phyloP scores from a whole-genome alignment of 2,113 vertebrate genomes.

The Megaceryle torquata region DNA sequence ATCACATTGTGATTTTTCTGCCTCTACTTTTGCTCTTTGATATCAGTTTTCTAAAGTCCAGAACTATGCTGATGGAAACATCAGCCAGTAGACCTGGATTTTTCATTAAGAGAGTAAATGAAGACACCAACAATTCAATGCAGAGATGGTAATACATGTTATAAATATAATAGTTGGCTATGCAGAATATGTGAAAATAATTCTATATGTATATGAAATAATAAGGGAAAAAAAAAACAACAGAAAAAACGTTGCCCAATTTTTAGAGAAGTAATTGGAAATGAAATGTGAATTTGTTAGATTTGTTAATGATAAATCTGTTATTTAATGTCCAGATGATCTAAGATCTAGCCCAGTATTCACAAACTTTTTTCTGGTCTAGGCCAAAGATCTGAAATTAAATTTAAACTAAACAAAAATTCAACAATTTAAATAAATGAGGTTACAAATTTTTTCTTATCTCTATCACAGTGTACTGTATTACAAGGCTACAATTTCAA shows the following conservation, averaged over 20 bases:
- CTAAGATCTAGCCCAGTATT: neutral
- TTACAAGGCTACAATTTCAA: neutral
- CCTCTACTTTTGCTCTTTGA: neutral
- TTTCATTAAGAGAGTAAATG: neutral
- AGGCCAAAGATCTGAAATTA: neutral
- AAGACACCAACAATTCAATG: neutral
- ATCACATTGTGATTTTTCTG: neutral
- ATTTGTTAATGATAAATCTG: neutral
- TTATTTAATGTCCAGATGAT: neutral
- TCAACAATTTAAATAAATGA: neutral
- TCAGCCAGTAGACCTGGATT: neutral
- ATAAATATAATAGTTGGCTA: neutral
- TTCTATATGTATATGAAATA: neutral
- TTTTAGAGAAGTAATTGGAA: neutral
- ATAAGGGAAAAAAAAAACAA: accelerated
- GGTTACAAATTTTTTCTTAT: neutral
- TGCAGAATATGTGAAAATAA: neutral
- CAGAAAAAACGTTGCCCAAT: accelerated
- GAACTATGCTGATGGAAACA: neutral
- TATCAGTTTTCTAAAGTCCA: neutral
- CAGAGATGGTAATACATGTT: neutral
- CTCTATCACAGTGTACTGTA: accelerated
- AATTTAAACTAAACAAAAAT: neutral
- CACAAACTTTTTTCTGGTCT: neutral
- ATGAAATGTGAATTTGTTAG: neutral